These are phyloP conservation scores for Ptychobarbus kaznakovi DNA, from an alignment of 2,797 vertebrate genomes.

Conservation along the genomic window DNA sequence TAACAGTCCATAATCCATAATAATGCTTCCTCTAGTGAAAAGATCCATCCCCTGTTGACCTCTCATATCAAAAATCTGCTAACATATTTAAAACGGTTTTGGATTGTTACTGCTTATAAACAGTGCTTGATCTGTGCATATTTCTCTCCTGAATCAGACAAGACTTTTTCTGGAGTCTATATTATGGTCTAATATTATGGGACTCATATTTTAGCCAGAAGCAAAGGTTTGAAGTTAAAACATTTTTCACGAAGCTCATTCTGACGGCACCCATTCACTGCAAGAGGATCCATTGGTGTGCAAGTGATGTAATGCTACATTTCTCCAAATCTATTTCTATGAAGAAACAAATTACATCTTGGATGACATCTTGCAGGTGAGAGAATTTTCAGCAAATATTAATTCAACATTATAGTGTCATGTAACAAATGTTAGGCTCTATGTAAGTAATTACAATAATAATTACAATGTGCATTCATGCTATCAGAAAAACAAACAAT, in stretches of 20 bases:
- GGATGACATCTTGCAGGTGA: not conserved
- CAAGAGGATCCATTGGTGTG: not conserved
- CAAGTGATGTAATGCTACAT: not conserved
- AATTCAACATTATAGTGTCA: not conserved
- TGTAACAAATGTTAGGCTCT: not conserved
- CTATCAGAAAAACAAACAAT: slow-evolving; percentile 10
- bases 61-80: not conserved
- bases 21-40: not conserved
- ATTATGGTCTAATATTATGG: not conserved
- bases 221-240: not conserved
- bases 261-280: not conserved
- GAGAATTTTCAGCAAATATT: not conserved
- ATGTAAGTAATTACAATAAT: not conserved
- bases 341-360: not conserved
- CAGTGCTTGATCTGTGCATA: not conserved
- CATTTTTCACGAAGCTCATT: not conserved
- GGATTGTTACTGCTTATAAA: not conserved
- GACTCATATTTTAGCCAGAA: not conserved
- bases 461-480: not conserved
- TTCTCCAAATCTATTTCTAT: not conserved
- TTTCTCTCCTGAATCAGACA: not conserved
- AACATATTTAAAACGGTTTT: not conserved
- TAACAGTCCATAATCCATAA: not conserved
- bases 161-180: not conserved
- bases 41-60: not conserved